Percentiles rank a stretch among this genome's conserved stretches.
phyloP scores from a whole-genome alignment of 2,113 vertebrate genomes.

The Coreoperca whiteheadi region DNA sequence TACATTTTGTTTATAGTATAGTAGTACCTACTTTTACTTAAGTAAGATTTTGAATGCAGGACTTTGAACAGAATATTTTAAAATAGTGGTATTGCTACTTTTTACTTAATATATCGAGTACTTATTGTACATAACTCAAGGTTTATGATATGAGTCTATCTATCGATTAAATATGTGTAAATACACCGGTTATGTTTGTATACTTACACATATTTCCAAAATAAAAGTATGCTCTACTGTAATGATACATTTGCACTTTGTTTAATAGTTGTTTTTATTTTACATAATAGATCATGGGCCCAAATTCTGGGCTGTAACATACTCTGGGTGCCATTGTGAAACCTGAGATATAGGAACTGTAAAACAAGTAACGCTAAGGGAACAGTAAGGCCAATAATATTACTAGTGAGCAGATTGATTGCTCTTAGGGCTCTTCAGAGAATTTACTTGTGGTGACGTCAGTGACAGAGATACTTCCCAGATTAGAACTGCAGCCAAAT shows the following conservation, averaged over 20 bases:
- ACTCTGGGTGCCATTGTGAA: not conserved
- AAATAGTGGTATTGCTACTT: not conserved
- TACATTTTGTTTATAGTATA: not conserved
- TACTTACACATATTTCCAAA: not conserved
- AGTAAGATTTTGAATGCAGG: not conserved
- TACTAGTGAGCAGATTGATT: not conserved
- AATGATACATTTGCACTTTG: not conserved
- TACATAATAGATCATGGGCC: not conserved
- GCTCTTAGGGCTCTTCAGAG: constrained; percentile 2
- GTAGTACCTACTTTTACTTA: not conserved
- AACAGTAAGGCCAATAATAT: constrained; percentile 10
- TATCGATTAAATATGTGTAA: not conserved
- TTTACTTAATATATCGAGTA: not conserved
- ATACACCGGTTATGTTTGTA: not conserved
- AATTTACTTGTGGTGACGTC: not conserved
- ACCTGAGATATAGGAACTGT: not conserved
- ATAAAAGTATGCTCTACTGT: not conserved
- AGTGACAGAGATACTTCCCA: constrained; percentile 12
- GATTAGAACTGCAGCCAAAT: constrained; percentile 44
- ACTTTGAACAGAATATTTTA: not conserved
- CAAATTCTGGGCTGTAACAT: not conserved
- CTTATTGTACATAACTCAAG: not conserved
- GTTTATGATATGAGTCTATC: not conserved
- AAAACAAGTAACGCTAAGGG: constrained; percentile 4
- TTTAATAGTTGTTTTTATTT: not conserved